Conservation (phyloP, 1,140 invertebrate species). For the Diuraphis noxia region DNA sequence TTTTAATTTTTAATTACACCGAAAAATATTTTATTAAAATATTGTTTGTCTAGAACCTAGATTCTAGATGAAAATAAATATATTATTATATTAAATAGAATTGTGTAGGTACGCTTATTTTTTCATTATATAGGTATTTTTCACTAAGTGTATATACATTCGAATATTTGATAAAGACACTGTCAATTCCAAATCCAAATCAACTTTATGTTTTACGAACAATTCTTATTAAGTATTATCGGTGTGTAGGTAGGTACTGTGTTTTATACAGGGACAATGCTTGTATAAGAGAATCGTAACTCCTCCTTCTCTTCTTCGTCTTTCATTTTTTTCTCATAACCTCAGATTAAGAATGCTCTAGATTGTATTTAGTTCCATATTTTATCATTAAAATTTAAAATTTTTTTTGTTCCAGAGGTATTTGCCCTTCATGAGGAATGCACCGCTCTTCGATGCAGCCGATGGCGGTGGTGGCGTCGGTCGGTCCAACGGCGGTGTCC, state of each 20-base stretch:
- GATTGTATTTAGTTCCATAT: not conserved
- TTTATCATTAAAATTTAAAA: not conserved
- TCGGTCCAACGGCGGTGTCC: not conserved
- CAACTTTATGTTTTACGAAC: not conserved
- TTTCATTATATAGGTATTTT: not conserved
- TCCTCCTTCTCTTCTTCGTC: not conserved
- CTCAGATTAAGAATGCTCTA: not conserved
- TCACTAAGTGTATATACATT: not conserved
- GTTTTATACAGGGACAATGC: not conserved
- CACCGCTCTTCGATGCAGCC: not conserved
- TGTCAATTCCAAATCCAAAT: too few species aligned
- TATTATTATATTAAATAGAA: not conserved
- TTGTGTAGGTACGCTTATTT: not conserved
- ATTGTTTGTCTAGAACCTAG: not conserved
- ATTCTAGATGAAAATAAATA: not conserved
- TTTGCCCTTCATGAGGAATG: slow-evolving; percentile 37
- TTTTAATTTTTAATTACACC: not conserved
- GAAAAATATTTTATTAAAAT: not conserved
- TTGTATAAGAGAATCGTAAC: not conserved
- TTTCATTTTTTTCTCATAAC: not conserved
- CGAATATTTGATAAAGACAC: not conserved
- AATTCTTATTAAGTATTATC: too few species aligned
- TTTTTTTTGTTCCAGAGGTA: slow-evolving; percentile 40
- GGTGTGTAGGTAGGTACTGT: too few species aligned
- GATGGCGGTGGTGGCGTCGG: not conserved